Percentiles rank a stretch among this genome's conserved stretches.
phyloP scores from a whole-genome alignment of 2,113 vertebrate species.

The Hippolais icterina region DNA sequence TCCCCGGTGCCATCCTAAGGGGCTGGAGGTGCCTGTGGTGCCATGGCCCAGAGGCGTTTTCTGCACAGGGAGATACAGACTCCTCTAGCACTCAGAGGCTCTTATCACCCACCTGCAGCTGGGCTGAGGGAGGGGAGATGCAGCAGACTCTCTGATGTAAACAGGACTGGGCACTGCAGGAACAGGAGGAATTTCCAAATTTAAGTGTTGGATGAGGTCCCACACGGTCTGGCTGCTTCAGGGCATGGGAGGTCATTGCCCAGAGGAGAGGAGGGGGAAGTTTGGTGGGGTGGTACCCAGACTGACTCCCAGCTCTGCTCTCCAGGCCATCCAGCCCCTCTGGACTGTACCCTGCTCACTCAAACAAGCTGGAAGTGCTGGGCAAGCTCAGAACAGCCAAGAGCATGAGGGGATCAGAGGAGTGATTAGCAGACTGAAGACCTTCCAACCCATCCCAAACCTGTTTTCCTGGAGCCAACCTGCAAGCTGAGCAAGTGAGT shows the following conservation, averaged over 20 bases:
- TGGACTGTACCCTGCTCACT: not conserved
- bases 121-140: not conserved
- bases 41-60: rapidly evolving
- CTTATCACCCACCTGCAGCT: constrained; percentile 31
- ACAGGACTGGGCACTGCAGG: not conserved
- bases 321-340: not conserved
- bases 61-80: not conserved
- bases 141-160: not conserved
- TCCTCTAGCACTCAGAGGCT: not conserved
- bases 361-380: not conserved
- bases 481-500: not conserved
- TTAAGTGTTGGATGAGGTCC: not conserved
- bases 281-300: not conserved
- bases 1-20: rapidly evolving
- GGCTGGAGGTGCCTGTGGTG: not conserved
- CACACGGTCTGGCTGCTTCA: rapidly evolving
- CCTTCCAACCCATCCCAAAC: not conserved
- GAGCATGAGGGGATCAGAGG: not conserved
- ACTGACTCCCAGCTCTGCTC: not conserved
- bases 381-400: not conserved
- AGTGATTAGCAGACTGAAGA: not conserved
- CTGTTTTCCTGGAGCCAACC: not conserved
- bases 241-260: not conserved
- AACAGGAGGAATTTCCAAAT: not conserved
- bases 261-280: not conserved